A percentile compares a stretch with the other conserved stretches of the same genome.
phyloP scores from a whole-genome alignment of 1,140 invertebrate species.

The Ladona fulva region DNA sequence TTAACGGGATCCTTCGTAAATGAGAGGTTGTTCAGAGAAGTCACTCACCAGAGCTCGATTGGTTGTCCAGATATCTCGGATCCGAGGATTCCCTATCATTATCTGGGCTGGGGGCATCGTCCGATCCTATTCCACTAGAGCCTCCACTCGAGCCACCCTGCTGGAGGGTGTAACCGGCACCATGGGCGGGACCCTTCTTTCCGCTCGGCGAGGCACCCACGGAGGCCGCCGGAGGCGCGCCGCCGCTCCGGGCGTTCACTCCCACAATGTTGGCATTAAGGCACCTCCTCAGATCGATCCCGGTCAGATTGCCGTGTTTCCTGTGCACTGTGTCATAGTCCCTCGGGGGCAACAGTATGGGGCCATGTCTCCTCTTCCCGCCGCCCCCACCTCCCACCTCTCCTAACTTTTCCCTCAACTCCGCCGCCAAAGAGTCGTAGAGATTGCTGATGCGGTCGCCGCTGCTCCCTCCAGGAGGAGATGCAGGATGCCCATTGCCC shows the following conservation, averaged over 20 bases:
- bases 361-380: slow-evolving; percentile 45
- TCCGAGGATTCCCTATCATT: slow-evolving; percentile 21
- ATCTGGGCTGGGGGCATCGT: slow-evolving; percentile 64
- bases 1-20: not conserved
- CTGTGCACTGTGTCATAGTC: slow-evolving; percentile 87
- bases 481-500: slow-evolving; percentile 46
- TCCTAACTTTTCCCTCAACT: slow-evolving; percentile 75
- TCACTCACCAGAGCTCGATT: slow-evolving; percentile 30
- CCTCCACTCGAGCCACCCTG: slow-evolving; percentile 32
- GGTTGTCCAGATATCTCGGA: slow-evolving; percentile 27
- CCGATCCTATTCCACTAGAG: slow-evolving; percentile 73
- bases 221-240: slow-evolving; percentile 12
- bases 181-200: slow-evolving; percentile 12
- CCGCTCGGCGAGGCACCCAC: slow-evolving; percentile 12
- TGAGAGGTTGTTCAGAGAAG: slow-evolving; percentile 16
- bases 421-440: slow-evolving; percentile 86
- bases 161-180: not conserved
- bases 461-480: slow-evolving; percentile 30
- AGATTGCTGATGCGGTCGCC: slow-evolving; percentile 52
- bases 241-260: slow-evolving; percentile 34
- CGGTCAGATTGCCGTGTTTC: slow-evolving; percentile 70
- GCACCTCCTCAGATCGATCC: slow-evolving; percentile 65
- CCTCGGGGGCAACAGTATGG: slow-evolving; percentile 77
- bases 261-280: slow-evolving; percentile 63
- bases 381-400: slow-evolving; percentile 43